Percentiles rank a stretch among this genome's conserved stretches.
Evolutionary conservation across 1,140 invertebrate species (phyloP).

Genomic region (Lepidurus couesii): DNA sequence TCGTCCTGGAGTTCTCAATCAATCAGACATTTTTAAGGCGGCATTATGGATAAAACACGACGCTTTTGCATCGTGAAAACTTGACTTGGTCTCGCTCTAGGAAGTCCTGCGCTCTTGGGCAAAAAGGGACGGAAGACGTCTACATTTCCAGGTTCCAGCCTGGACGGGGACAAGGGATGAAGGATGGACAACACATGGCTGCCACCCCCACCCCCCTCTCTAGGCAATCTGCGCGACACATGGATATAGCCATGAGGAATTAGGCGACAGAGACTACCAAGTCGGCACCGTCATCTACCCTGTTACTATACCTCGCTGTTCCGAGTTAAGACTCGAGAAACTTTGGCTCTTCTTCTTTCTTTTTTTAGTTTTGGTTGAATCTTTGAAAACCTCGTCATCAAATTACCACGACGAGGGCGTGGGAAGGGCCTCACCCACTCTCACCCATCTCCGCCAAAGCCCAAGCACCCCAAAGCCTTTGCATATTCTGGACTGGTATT

Average conservation of each 20-base stretch:
- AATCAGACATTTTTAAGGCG: neutral
- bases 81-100: neutral
- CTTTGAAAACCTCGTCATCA: slow-evolving; percentile 3
- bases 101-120: neutral
- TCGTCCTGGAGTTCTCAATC: slow-evolving; percentile 2
- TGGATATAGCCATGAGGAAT: neutral
- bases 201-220: neutral
- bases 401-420: slow-evolving; percentile 13
- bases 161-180: slow-evolving; percentile 8
- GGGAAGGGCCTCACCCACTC: slow-evolving; percentile 8
- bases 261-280: no score
- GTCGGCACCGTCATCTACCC: neutral
- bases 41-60: neutral
- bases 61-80: neutral
- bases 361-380: neutral
- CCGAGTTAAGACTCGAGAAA: neutral
- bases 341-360: neutral
- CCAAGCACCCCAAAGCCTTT: neutral
- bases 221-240: neutral
- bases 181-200: slow-evolving; percentile 21
- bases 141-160: neutral
- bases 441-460: neutral
- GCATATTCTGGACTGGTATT: neutral
- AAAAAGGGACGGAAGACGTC: neutral
- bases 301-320: neutral